A percentile compares a stretch with the other conserved stretches of the same genome.
phyloP scores from a whole-genome alignment of 2,888 invertebrate species.

The Galerucella pusilla region DNA sequence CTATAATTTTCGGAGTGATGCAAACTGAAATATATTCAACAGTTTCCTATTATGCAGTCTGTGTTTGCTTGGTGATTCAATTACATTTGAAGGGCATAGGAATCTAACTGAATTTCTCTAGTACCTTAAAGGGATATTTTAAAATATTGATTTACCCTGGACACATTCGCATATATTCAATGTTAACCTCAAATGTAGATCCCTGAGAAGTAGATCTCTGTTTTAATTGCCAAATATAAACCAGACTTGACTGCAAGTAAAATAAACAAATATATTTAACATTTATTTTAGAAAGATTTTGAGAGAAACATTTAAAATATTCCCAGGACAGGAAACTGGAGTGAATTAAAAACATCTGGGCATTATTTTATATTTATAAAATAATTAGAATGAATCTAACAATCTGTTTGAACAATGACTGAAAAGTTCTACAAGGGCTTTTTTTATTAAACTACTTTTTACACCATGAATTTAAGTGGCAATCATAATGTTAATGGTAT shows the following conservation, averaged over 20 bases:
- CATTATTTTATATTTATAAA: not conserved
- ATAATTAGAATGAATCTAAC: too few species aligned
- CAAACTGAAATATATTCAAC: not conserved
- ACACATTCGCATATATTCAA: constrained; percentile 19
- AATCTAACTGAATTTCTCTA: constrained; percentile 19
- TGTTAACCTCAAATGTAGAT: constrained; percentile 13
- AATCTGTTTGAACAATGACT: too few species aligned
- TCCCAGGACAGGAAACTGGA: not conserved
- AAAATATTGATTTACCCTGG: constrained; percentile 30
- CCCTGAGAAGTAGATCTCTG: not conserved
- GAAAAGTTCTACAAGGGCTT: too few species aligned
- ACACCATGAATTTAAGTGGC: too few species aligned
- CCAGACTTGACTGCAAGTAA: not conserved
- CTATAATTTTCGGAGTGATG: not conserved
- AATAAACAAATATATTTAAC: not conserved
- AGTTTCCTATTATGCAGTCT: constrained; percentile 1
- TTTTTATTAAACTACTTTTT: too few species aligned
- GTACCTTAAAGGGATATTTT: constrained; percentile 24
- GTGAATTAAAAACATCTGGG: constrained; percentile 8
- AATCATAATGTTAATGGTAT: too few species aligned
- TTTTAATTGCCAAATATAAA: not conserved
- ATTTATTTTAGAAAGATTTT: not conserved
- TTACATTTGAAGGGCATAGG: constrained; percentile 17
- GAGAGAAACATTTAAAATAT: not conserved
- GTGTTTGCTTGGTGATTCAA: not conserved